phyloP scores from a whole-genome alignment of 2,113 vertebrate species.

The Pedetes capensis region DNA sequence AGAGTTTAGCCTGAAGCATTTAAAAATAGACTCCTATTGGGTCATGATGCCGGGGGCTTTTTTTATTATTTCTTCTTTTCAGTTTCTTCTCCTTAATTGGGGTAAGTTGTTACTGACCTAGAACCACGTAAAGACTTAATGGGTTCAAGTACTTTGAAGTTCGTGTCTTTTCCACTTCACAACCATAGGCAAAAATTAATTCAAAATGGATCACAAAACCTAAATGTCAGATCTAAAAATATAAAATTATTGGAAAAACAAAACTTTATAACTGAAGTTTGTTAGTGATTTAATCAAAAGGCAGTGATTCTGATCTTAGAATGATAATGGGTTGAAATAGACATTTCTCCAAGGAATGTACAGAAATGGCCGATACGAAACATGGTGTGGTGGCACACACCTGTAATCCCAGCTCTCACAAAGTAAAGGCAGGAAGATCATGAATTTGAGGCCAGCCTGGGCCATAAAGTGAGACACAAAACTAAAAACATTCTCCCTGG shows the following conservation, averaged over 20 bases:
- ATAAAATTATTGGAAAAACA: background rate
- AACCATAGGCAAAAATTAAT: background rate
- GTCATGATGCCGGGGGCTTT: background rate
- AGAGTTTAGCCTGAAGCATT: background rate
- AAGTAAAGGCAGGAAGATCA: background rate
- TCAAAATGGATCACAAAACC: background rate
- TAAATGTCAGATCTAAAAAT: background rate
- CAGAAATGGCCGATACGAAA: background rate
- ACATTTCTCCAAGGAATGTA: background rate
- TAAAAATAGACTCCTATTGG: background rate
- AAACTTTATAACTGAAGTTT: background rate
- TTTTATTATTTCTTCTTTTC: constrained; percentile 23
- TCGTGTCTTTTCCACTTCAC: no score
- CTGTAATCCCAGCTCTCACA: background rate
- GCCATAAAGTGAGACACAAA: no score
- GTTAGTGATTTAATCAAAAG: background rate
- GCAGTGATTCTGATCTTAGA: background rate
- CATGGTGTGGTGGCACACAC: no score
- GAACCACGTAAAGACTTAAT: background rate
- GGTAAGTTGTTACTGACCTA: background rate
- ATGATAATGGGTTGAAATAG: background rate
- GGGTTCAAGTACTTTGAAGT: no score
- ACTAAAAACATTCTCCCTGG: no score
- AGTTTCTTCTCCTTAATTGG: constrained; percentile 10
- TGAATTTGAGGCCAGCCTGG: no score